A percentile compares a stretch with the other conserved stretches of the same genome.
These are phyloP conservation scores for Chloroceryle inda DNA, from an alignment of 2,797 vertebrate species.

Conservation along the genomic window DNA sequence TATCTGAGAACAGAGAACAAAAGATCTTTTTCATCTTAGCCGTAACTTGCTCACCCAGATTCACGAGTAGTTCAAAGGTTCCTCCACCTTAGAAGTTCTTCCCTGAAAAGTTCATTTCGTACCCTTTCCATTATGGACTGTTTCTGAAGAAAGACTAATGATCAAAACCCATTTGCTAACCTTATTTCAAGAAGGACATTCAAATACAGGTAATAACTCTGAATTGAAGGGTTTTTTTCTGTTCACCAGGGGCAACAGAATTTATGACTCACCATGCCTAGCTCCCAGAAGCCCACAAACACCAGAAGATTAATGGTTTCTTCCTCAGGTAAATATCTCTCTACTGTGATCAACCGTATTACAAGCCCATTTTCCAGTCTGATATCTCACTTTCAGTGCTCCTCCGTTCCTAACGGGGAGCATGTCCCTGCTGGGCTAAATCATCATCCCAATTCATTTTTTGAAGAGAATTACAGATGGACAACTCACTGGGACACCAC, in stretches of 20 bases:
- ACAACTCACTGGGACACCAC: neutral
- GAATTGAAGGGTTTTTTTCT: neutral
- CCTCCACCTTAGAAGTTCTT: neutral
- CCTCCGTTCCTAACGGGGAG: neutral
- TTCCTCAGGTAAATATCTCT: constrained; percentile 13
- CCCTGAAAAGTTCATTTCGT: constrained; percentile 30
- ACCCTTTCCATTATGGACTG: constrained; percentile 24
- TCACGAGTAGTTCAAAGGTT: constrained; percentile 18
- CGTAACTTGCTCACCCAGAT: neutral
- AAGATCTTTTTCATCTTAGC: neutral
- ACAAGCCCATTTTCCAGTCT: constrained; percentile 38
- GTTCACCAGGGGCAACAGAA: neutral
- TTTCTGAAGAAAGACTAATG: constrained; percentile 14
- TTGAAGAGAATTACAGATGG: neutral
- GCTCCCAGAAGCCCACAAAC: neutral
- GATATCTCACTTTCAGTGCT: neutral
- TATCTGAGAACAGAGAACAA: constrained; percentile 37
- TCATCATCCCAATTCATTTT: neutral
- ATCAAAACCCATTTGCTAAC: constrained; percentile 35
- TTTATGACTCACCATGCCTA: neutral
- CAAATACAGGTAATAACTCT: neutral
- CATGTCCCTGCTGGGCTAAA: constrained; percentile 7
- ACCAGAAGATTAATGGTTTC: neutral
- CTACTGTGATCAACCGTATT: neutral
- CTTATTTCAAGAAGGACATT: neutral